Conservation (phyloP, 2,888 invertebrate genomes). For the Piscicola geometra region DNA sequence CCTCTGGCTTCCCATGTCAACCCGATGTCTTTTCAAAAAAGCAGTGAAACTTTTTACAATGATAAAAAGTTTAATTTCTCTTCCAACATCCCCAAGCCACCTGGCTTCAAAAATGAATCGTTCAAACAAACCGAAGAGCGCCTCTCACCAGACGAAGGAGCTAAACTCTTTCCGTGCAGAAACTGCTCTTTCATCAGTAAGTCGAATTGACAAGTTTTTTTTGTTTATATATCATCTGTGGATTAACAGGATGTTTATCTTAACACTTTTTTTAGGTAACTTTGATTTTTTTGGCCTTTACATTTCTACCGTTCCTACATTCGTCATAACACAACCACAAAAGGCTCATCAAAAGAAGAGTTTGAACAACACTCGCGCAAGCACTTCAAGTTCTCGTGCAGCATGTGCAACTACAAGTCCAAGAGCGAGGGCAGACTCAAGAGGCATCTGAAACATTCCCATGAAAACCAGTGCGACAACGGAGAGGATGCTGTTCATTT, state of each 20-base stretch:
- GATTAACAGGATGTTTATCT: background rate
- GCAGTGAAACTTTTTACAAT: background rate
- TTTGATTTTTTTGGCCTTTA: too few relatives aligned
- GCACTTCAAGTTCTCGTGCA: conserved; percentile 28
- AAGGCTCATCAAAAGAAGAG: conserved; percentile 14
- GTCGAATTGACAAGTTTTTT: background rate
- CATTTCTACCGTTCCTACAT: too few relatives aligned
- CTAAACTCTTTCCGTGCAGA: conserved; percentile 15
- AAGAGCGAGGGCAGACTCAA: conserved; percentile 29
- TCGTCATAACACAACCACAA: too few relatives aligned
- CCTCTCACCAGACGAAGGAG: background rate
- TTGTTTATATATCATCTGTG: background rate
- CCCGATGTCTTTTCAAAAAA: background rate
- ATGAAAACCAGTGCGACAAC: conserved; percentile 1
- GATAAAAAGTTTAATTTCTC: background rate
- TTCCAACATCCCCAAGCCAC: background rate
- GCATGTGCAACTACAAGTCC: conserved; percentile 26
- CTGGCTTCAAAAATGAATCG: background rate
- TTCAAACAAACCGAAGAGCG: background rate
- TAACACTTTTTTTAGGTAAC: background rate
- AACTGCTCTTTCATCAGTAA: conserved; percentile 17
- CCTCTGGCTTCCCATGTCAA: background rate
- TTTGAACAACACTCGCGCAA: conserved; percentile 12
- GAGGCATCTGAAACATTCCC: conserved; percentile 20
- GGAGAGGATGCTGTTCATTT: too few relatives aligned